A percentile compares a stretch with the other conserved stretches of the same genome.
Evolutionary conservation across 1,140 invertebrate species (phyloP).

Genomic region (Drosophila ficusphila): DNA sequence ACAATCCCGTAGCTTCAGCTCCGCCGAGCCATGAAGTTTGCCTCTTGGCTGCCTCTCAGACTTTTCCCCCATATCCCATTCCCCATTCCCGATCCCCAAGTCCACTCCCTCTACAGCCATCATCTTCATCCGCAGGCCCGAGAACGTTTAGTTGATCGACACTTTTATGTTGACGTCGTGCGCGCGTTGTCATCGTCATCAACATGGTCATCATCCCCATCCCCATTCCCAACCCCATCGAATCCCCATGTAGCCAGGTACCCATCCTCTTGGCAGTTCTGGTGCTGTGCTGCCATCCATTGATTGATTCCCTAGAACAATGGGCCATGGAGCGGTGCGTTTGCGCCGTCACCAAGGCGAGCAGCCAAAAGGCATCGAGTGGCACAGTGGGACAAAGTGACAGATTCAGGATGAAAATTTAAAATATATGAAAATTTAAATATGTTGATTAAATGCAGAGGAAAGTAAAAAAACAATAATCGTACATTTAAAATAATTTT

Average conservation of each 20-base stretch:
- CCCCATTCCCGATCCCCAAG: neutral
- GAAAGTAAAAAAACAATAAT: neutral
- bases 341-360: conserved; percentile 18
- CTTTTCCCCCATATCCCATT: conserved; percentile 12
- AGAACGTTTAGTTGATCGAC: conserved; percentile 81
- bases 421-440: neutral
- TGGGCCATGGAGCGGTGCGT: conserved; percentile 49
- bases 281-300: conserved; percentile 72
- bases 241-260: too few species aligned
- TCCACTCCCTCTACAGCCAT: conserved; percentile 19
- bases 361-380: conserved; percentile 1
- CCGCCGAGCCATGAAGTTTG: conserved; percentile 72
- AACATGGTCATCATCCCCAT: conserved; percentile 32
- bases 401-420: neutral
- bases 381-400: conserved; percentile 28
- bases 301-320: conserved; percentile 81
- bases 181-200: conserved; percentile 79
- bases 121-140: conserved; percentile 31
- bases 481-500: neutral
- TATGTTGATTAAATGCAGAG: too few species aligned
- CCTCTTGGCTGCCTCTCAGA: conserved; percentile 66
- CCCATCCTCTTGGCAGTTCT: conserved; percentile 65
- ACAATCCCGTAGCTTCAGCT: conserved; percentile 23
- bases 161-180: conserved; percentile 82
- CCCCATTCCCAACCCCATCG: neutral